Evolutionary conservation across 1,140 invertebrate species (phyloP).

Genomic region (Condylostylus longicornis): DNA sequence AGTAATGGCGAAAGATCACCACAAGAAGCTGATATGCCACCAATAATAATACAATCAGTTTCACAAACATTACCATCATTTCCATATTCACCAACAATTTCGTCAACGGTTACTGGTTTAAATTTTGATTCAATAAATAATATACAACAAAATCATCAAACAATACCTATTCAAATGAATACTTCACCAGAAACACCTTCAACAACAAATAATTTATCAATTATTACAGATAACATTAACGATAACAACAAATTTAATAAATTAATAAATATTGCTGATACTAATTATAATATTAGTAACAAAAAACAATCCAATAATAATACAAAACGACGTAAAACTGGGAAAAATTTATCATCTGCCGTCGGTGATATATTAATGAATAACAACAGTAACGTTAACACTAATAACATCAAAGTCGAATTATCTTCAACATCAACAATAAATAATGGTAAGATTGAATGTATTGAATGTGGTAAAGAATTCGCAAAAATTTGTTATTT

Average conservation of each 20-base stretch:
- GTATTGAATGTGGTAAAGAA: conserved; percentile 65
- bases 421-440: conserved; percentile 20
- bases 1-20: conserved; percentile 22
- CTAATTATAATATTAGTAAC: conserved; percentile 1
- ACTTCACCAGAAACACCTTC: conserved; percentile 10
- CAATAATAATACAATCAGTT: conserved; percentile 10
- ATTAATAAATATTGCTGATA: conserved; percentile 6
- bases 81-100: conserved; percentile 24
- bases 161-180: not conserved
- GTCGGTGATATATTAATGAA: conserved; percentile 6
- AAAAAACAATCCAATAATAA: conserved; percentile 8
- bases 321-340: not conserved
- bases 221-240: not conserved
- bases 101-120: conserved; percentile 18
- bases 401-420: conserved; percentile 11
- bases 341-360: not conserved
- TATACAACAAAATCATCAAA: not conserved
- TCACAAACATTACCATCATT: conserved; percentile 16
- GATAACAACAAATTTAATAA: not conserved
- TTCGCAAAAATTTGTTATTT: conserved; percentile 78
- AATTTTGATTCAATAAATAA: conserved; percentile 4
- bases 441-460: conserved; percentile 45
- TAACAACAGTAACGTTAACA: conserved; percentile 10
- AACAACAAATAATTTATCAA: conserved; percentile 7
- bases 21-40: conserved; percentile 25